phyloP scores from a whole-genome alignment of 2,797 vertebrate species.

The Clarias fuscus region DNA sequence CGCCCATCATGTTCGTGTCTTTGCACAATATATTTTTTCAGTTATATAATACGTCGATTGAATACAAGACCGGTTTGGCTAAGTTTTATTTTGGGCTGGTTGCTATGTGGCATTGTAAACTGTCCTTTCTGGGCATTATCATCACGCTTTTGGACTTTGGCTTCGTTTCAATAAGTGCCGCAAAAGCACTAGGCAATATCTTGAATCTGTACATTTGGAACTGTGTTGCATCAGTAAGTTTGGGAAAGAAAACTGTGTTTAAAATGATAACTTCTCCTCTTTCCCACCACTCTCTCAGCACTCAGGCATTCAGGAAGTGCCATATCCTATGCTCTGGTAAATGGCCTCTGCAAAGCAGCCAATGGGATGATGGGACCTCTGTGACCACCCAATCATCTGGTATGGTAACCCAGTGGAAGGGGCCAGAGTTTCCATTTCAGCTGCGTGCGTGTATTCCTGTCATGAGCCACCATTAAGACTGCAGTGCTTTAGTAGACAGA shows the following conservation, averaged over 20 bases:
- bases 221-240: constrained; percentile 26
- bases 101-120: constrained; percentile 19
- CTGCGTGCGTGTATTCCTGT: constrained; percentile 63
- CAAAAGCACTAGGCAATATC: constrained; percentile 34
- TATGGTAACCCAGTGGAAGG: constrained; percentile 40
- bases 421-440: constrained; percentile 74
- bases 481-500: constrained; percentile 13
- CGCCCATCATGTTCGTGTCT: not conserved
- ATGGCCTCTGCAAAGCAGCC: constrained; percentile 36
- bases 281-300: constrained; percentile 66
- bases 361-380: constrained; percentile 35
- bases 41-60: not conserved
- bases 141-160: constrained; percentile 20
- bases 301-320: constrained; percentile 69
- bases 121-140: constrained; percentile 20
- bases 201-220: constrained; percentile 26
- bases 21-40: not conserved
- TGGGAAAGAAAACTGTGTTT: constrained; percentile 47
- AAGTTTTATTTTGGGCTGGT: constrained; percentile 18
- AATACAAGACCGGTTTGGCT: not conserved
- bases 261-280: constrained; percentile 62
- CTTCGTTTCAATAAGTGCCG: constrained; percentile 23
- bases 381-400: constrained; percentile 47
- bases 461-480: constrained; percentile 49
- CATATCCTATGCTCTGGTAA: constrained; percentile 55